Conservation (phyloP, 2,113 vertebrate species). For the Leptobrachium leishanense region DNA sequence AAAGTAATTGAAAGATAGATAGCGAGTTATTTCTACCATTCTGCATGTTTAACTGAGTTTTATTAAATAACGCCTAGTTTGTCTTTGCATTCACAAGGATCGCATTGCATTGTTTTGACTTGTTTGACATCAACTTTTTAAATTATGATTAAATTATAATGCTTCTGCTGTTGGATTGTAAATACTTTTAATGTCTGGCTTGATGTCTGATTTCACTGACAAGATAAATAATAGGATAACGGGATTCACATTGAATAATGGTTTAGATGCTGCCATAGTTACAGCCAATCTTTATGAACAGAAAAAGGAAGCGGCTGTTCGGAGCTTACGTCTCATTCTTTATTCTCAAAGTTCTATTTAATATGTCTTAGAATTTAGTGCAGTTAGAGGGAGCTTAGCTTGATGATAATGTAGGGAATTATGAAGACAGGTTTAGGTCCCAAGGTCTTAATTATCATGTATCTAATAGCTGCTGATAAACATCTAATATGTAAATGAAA, state of each 20-base stretch:
- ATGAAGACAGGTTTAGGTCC: too few species aligned
- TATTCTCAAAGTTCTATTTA: too few species aligned
- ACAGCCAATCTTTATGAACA: slow-evolving; percentile 1
- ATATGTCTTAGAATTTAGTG: too few species aligned
- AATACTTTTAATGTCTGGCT: neutral
- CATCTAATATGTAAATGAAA: too few species aligned
- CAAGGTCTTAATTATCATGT: too few species aligned
- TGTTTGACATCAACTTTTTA: neutral
- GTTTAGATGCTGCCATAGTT: slow-evolving; percentile 22
- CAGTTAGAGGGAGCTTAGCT: too few species aligned
- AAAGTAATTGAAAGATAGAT: too few species aligned
- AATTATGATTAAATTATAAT: neutral
- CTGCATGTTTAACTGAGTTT: neutral
- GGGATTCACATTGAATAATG: neutral
- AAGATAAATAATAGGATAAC: slow-evolving; percentile 5
- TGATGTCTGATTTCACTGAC: neutral
- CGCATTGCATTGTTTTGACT: neutral
- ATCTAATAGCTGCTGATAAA: too few species aligned
- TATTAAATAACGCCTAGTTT: neutral
- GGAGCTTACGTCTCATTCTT: too few species aligned
- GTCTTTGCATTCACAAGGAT: neutral
- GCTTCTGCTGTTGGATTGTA: neutral
- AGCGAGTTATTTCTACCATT: too few species aligned
- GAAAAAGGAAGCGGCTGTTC: too few species aligned
- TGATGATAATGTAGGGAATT: too few species aligned